These are phyloP conservation scores for Ferdinandea cuprea DNA, from an alignment of 2,888 invertebrate genomes.

Conservation along the genomic window DNA sequence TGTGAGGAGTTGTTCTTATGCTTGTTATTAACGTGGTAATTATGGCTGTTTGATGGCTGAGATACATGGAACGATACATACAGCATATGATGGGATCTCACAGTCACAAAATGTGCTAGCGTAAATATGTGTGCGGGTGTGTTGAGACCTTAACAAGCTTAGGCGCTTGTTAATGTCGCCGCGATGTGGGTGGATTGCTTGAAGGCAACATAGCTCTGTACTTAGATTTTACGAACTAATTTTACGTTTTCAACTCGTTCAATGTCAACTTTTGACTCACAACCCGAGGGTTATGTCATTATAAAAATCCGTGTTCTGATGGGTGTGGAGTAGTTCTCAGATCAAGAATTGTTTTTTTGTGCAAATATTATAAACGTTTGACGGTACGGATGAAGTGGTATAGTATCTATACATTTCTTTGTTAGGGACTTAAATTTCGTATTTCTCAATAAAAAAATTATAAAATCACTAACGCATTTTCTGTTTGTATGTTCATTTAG, in stretches of 20 bases:
- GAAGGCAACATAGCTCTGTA: constrained; percentile 36
- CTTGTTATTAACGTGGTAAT: constrained; percentile 72
- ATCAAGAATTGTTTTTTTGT: neutral
- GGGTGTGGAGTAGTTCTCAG: neutral
- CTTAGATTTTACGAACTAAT: constrained; percentile 42
- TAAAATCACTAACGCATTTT: too few species aligned
- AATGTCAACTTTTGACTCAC: constrained; percentile 45
- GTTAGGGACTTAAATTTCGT: too few species aligned
- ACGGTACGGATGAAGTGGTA: too few species aligned
- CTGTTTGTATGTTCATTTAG: too few species aligned
- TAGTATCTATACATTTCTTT: too few species aligned
- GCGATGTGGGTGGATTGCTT: constrained; percentile 41
- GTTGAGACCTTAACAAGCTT: constrained; percentile 32
- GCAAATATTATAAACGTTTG: too few species aligned
- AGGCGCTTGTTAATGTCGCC: constrained; percentile 41
- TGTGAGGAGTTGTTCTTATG: constrained; percentile 69
- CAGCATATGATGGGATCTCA: constrained; percentile 55
- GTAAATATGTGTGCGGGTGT: constrained; percentile 2
- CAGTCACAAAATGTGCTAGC: constrained; percentile 13
- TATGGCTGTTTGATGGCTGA: constrained; percentile 70
- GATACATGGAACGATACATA: constrained; percentile 64
- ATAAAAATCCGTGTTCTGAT: constrained; percentile 16
- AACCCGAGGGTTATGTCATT: constrained; percentile 46
- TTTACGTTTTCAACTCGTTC: constrained; percentile 58
- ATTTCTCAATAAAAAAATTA: too few species aligned